Evolutionary conservation across 2,113 vertebrate genomes (phyloP), one percentile per base, ranked within the genome.

Genomic region (Benitochromis conjunctus): DNA sequence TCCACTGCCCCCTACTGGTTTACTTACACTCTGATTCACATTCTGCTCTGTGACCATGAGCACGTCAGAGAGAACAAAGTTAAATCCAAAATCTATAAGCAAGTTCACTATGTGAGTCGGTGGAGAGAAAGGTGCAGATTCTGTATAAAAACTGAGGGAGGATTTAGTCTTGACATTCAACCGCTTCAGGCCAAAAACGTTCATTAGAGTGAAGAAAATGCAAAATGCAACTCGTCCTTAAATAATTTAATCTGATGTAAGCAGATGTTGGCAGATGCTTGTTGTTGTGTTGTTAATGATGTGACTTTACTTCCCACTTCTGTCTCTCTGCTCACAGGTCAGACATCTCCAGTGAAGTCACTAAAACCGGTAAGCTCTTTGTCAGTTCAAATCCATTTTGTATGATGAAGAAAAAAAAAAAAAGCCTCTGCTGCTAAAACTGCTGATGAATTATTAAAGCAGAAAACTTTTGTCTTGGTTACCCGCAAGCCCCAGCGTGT

Each of bases 291-390:
- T 56, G 9, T 26, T n/a, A 51, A 16, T n/a, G 2, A 38, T 24
- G 7, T 77, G 18, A 36, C 62, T 85, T 69, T 58, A 69, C 43
- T 29, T n/a, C 51, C 60, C 14, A 6, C 51, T 54, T 84, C n/a
- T 77, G 3, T 29, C n/a, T 89, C 69, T 84, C 55, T 79, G n/a
- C 36, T 60, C 14, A 77, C 95, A 99, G 99, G 98, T 96, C 98
- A 98, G 83, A 96, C 98, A 3, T 99, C 99, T 91, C 99, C 99
- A 86, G 96, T 97, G 89, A 99, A 99, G 97, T 96, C 97, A n/a
- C 87, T 97, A 56, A 99, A 97, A 96, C 97, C 96, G 85, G 98
- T 99, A 95, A 99, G 98, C 97, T 76, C 3, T 9, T 85, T 85
- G 55, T 78, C 78, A 55, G 4, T 9, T 43, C 24, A 4, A 76